A percentile compares a stretch with the other conserved stretches of the same genome.
phyloP scores from a whole-genome alignment of 2,888 invertebrate genomes.

The Drosophila ustulata region DNA sequence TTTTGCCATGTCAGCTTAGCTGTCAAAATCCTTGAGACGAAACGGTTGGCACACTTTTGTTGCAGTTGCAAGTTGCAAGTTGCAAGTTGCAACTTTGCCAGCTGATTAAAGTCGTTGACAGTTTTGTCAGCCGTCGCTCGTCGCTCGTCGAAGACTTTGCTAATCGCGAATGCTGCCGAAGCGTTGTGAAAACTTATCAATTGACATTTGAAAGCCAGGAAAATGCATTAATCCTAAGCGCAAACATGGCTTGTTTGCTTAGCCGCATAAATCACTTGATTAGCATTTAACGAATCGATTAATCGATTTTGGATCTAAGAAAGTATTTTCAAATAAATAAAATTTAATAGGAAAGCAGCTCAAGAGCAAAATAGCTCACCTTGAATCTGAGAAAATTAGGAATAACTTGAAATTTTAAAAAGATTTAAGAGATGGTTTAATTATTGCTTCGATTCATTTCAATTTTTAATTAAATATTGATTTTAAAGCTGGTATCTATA shows the following conservation, averaged over 20 bases:
- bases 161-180: slow-evolving; percentile 32
- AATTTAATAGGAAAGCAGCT: background rate
- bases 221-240: slow-evolving; percentile 8
- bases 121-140: slow-evolving; percentile 32
- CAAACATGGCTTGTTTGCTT: slow-evolving; percentile 1
- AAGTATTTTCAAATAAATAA: background rate
- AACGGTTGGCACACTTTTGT: slow-evolving; percentile 53
- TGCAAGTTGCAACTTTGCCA: background rate
- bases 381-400: no score
- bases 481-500: no score
- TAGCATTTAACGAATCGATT: background rate
- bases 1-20: slow-evolving; percentile 59
- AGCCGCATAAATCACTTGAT: background rate
- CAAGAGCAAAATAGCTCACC: no score
- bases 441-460: no score
- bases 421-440: no score
- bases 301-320: background rate
- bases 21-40: slow-evolving; percentile 58
- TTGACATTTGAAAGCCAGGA: slow-evolving; percentile 8
- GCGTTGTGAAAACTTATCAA: slow-evolving; percentile 18
- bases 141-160: slow-evolving; percentile 41
- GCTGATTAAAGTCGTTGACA: slow-evolving; percentile 71
- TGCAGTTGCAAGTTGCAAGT: slow-evolving; percentile 5
- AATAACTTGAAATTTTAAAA: no score
- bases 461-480: no score